phyloP scores from a whole-genome alignment of 2,797 vertebrate genomes.

The Urocyon cinereoargenteus region DNA sequence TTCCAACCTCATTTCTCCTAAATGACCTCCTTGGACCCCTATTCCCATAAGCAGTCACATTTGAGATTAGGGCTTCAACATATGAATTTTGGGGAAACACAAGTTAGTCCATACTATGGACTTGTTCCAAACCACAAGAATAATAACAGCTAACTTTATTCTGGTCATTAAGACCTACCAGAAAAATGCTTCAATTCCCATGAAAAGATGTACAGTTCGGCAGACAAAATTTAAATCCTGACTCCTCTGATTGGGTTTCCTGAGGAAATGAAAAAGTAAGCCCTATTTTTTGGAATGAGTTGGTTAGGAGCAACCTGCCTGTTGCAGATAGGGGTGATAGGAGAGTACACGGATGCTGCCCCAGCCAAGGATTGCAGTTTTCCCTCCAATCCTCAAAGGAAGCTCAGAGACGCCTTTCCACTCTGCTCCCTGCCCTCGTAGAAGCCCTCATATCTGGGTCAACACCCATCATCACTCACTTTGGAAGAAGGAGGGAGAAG shows the following conservation, averaged over 20 bases:
- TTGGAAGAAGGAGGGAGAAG: not conserved
- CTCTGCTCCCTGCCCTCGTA: not conserved
- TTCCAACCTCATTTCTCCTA: not conserved
- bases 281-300: not conserved
- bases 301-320: not conserved
- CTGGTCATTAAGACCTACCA: not conserved
- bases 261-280: not conserved
- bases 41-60: not conserved
- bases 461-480: not conserved
- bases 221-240: not conserved
- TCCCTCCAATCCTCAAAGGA: not conserved
- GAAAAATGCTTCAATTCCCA: slow-evolving; percentile 2
- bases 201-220: not conserved
- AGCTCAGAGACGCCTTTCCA: not conserved
- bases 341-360: not conserved
- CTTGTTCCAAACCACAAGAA: not conserved
- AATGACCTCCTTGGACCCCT: not conserved
- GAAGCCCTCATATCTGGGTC: not conserved
- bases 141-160: not conserved
- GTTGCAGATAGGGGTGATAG: too few relatives aligned
- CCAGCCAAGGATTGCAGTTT: not conserved
- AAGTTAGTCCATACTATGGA: not conserved
- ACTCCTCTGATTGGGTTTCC: not conserved
- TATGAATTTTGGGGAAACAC: not conserved
- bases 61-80: not conserved